Evolutionary conservation across 2,113 vertebrate genomes (phyloP).

Genomic region (Casuarius casuarius): DNA sequence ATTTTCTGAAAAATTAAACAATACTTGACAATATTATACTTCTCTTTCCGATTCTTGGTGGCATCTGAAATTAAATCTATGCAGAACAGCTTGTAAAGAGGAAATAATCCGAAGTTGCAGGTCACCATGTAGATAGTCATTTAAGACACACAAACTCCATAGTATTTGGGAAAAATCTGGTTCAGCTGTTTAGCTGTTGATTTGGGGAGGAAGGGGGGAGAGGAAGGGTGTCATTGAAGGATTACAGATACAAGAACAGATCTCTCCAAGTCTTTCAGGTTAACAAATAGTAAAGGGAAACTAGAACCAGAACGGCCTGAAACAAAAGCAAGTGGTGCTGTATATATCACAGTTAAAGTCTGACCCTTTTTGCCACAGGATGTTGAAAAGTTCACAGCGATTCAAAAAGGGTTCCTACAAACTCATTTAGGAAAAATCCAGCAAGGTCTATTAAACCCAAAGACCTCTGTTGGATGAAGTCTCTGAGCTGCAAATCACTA

Average conservation of each 20-base stretch:
- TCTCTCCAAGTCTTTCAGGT: not conserved
- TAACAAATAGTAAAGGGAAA: not conserved
- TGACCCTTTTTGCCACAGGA: not conserved
- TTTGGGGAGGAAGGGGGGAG: not conserved
- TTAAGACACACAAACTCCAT: not conserved
- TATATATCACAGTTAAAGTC: not conserved
- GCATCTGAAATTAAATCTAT: not conserved
- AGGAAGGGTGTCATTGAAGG: not conserved
- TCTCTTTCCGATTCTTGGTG: not conserved
- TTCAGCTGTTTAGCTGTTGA: not conserved
- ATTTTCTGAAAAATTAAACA: not conserved
- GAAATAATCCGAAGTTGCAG: not conserved
- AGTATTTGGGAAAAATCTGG: not conserved
- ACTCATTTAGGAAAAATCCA: not conserved
- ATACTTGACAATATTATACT: not conserved
- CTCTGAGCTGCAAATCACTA: not conserved
- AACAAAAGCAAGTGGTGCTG: not conserved
- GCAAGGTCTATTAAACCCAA: not conserved
- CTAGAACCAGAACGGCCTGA: not conserved
- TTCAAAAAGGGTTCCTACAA: not conserved
- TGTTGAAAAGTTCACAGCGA: not conserved
- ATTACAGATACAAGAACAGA: not conserved
- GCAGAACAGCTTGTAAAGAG: not conserved
- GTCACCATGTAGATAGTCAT: not conserved
- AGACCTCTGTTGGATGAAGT: not conserved